phyloP scores from a whole-genome alignment of 2,113 vertebrate species.

The Colossoma macropomum region DNA sequence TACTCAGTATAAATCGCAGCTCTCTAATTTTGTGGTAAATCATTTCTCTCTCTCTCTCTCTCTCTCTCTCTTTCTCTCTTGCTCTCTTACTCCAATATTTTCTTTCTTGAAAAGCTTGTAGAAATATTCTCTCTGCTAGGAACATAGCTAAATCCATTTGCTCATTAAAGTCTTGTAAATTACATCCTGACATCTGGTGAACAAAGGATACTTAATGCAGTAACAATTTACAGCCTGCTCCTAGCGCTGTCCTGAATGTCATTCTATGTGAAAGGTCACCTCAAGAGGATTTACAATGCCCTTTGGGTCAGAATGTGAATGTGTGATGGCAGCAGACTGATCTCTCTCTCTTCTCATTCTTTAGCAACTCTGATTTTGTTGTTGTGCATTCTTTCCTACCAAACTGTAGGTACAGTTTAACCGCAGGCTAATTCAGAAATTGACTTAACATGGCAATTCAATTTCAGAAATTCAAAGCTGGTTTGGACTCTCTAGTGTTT shows the following conservation, averaged over 20 bases:
- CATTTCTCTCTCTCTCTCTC: neutral
- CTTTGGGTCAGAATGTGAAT: neutral
- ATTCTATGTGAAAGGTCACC: neutral
- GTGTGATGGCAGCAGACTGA: neutral
- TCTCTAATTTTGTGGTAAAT: neutral
- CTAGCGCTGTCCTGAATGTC: neutral
- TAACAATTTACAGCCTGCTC: neutral
- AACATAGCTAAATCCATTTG: neutral
- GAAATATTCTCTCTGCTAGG: neutral
- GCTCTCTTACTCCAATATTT: neutral
- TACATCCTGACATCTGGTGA: neutral
- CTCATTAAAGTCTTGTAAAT: neutral
- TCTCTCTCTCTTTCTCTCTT: neutral
- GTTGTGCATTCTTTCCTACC: neutral
- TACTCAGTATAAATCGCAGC: neutral
- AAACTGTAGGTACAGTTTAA: no score
- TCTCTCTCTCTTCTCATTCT: neutral
- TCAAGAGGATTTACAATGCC: neutral
- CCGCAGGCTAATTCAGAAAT: neutral
- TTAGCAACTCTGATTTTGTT: neutral
- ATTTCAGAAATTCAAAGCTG: neutral
- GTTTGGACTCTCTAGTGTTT: no score
- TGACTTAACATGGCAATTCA: neutral
- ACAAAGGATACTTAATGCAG: neutral
- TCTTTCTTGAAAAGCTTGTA: neutral